phyloP scores from a whole-genome alignment of 2,797 vertebrate species.

The Fistularia commersonii region DNA sequence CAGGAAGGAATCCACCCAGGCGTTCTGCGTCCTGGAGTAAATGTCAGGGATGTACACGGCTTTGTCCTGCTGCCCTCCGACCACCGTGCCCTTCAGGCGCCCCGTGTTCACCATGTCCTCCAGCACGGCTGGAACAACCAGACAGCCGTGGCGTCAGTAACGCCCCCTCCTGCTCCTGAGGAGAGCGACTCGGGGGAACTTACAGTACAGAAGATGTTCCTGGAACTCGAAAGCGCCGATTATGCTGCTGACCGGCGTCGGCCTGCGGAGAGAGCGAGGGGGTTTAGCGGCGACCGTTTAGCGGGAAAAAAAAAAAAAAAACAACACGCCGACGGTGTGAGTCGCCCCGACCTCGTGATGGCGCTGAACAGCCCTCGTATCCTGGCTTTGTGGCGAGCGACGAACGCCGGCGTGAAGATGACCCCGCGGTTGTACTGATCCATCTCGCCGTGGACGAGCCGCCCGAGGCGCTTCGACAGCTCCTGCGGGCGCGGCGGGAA shows the following conservation, averaged over 20 bases:
- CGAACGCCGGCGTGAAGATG: slow-evolving; percentile 90
- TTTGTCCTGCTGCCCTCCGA: slow-evolving; percentile 92
- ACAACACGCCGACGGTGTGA: background rate
- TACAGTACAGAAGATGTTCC: slow-evolving; percentile 95
- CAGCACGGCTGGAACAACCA: slow-evolving; percentile 77
- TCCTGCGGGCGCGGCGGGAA: no score
- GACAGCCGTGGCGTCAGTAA: slow-evolving; percentile 1
- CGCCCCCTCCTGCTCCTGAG: no score
- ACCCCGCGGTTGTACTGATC: slow-evolving; percentile 89
- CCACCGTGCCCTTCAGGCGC: slow-evolving; percentile 85
- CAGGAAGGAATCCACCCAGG: slow-evolving; percentile 95
- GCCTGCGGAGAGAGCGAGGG: slow-evolving; percentile 67
- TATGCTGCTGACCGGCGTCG: slow-evolving; percentile 87
- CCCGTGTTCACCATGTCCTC: slow-evolving; percentile 87
- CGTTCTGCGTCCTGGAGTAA: slow-evolving; percentile 89
- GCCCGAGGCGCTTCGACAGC: slow-evolving; percentile 83
- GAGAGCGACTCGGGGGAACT: slow-evolving; percentile 63
- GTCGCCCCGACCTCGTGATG: slow-evolving; percentile 79
- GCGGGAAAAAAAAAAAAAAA: background rate
- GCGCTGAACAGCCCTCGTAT: slow-evolving; percentile 92
- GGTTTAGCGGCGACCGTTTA: background rate
- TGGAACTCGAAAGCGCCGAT: slow-evolving; percentile 89
- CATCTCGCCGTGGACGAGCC: slow-evolving; percentile 85
- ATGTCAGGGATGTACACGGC: slow-evolving; percentile 94
- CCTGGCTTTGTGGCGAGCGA: slow-evolving; percentile 88